phyloP scores from a whole-genome alignment of 2,113 vertebrate species.

The Melanotaenia duboulayi region DNA sequence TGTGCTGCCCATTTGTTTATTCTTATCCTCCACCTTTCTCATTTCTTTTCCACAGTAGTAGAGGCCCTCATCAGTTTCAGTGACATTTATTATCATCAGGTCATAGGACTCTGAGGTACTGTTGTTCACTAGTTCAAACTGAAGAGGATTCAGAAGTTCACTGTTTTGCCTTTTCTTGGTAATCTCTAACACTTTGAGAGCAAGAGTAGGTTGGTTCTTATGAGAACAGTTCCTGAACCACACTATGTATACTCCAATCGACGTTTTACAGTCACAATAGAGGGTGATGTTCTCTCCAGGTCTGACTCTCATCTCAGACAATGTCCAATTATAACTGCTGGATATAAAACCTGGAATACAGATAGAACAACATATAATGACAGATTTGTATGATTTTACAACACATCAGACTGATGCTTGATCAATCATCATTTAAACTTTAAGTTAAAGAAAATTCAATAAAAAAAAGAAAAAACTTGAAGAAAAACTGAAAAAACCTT shows the following conservation, averaged over 20 bases:
- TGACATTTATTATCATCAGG: constrained; percentile 34
- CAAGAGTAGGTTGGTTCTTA: constrained; percentile 49
- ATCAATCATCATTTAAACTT: too few species aligned
- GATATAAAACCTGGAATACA: constrained; percentile 28
- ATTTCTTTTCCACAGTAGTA: constrained; percentile 46
- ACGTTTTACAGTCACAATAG: constrained; percentile 29
- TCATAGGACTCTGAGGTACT: neutral
- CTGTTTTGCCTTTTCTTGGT: rapidly evolving
- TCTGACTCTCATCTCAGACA: constrained; percentile 19
- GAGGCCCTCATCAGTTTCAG: constrained; percentile 28
- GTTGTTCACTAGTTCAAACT: neutral
- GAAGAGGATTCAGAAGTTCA: neutral
- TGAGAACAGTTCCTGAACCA: constrained; percentile 66
- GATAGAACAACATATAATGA: neutral
- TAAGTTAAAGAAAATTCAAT: too few species aligned
- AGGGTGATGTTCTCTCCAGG: constrained; percentile 53
- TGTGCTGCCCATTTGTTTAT: neutral
- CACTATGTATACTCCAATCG: constrained; percentile 2
- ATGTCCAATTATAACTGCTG: neutral
- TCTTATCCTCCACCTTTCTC: neutral
- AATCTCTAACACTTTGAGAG: neutral
- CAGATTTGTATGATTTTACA: too few species aligned
- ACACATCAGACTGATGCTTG: too few species aligned
- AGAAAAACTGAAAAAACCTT: neutral
- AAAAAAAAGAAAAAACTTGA: neutral